A percentile compares a stretch with the other conserved stretches of the same genome.
phyloP scores from a whole-genome alignment of 2,113 vertebrate species.

The Eidolon helvum region DNA sequence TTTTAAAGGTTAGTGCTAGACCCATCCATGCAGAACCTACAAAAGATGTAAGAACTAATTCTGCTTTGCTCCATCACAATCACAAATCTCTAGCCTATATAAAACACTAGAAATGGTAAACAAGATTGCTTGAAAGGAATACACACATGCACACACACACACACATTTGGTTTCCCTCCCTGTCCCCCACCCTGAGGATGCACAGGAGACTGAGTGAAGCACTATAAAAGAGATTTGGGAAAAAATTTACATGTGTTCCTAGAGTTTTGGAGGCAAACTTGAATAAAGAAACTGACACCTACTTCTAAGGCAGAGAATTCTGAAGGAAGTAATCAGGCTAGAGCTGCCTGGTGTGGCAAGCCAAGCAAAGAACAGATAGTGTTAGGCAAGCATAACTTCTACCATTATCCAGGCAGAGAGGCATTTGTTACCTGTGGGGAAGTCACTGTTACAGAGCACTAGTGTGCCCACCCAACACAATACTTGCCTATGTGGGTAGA shows the following conservation, averaged over 20 bases:
- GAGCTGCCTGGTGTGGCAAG: background rate
- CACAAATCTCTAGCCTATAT: background rate
- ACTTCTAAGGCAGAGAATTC: background rate
- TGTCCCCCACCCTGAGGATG: background rate
- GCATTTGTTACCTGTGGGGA: background rate
- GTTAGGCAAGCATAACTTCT: background rate
- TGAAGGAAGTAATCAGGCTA: background rate
- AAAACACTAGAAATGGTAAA: background rate
- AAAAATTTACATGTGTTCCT: background rate
- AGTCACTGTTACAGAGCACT: background rate
- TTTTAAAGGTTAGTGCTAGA: conserved; percentile 35
- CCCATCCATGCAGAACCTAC: background rate
- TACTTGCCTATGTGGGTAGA: background rate
- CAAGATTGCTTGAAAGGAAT: background rate
- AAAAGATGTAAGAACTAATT: background rate
- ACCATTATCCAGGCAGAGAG: background rate
- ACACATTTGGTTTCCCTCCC: background rate
- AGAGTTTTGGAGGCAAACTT: background rate
- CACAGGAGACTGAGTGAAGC: background rate
- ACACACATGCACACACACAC: background rate
- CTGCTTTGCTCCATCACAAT: background rate
- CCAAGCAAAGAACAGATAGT: background rate
- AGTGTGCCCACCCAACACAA: background rate
- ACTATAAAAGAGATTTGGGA: background rate
- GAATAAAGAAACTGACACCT: background rate